These are phyloP conservation scores for Colostygia pectinataria DNA, from an alignment of 2,888 invertebrate genomes.

Conservation along the genomic window DNA sequence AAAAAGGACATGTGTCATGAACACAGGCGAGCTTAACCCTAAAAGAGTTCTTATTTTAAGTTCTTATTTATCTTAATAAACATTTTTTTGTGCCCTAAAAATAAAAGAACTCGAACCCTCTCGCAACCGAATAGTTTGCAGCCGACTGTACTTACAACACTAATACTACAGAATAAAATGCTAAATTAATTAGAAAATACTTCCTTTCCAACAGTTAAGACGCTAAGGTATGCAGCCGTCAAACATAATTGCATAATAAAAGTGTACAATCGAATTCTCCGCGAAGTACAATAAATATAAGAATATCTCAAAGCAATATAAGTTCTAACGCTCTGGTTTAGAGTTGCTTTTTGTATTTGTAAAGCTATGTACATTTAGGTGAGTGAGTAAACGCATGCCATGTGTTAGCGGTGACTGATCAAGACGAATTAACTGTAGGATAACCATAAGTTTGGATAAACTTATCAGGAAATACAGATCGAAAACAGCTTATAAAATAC, in stretches of 20 bases:
- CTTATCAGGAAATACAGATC: too few species aligned
- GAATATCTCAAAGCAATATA: background rate
- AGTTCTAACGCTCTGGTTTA: background rate
- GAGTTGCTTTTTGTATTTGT: slow-evolving; percentile 3
- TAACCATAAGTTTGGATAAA: slow-evolving; percentile 32
- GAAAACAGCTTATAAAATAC: too few species aligned
- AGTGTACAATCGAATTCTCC: slow-evolving; percentile 14
- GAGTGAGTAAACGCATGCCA: slow-evolving; percentile 46
- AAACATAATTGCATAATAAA: slow-evolving; percentile 48
- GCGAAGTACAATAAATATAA: slow-evolving; percentile 33
- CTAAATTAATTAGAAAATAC: background rate
- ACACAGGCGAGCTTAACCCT: too few species aligned
- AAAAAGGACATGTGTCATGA: too few species aligned
- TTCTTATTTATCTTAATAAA: too few species aligned
- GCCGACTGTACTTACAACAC: too few species aligned
- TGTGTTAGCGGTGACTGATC: slow-evolving; percentile 57
- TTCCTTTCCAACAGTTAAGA: background rate
- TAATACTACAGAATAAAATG: background rate
- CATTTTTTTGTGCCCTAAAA: too few species aligned
- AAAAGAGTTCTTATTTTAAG: too few species aligned
- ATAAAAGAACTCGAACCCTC: too few species aligned
- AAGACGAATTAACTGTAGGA: slow-evolving; percentile 59
- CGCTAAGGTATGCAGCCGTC: slow-evolving; percentile 5
- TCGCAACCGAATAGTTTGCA: too few species aligned
- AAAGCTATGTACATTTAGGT: slow-evolving; percentile 30